phyloP scores from a whole-genome alignment of 2,888 invertebrate species.

The Diloba caeruleocephala region DNA sequence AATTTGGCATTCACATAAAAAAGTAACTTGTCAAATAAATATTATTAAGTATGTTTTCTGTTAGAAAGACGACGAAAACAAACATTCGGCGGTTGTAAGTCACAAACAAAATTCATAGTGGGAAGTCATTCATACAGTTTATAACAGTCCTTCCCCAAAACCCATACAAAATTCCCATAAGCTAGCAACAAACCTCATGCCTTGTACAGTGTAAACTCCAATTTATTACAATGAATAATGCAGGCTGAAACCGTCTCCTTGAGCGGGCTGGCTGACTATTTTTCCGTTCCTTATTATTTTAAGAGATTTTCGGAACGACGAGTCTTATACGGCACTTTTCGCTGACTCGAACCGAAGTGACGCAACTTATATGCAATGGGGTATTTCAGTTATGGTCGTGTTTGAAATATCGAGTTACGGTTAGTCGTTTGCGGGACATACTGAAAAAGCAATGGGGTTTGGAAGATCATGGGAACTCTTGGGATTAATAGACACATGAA shows the following conservation, averaged over 20 bases:
- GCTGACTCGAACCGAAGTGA: slow-evolving; percentile 24
- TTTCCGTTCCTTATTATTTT: slow-evolving; percentile 53
- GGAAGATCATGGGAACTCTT: slow-evolving; percentile 31
- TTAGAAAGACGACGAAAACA: neutral
- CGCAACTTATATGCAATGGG: slow-evolving; percentile 24
- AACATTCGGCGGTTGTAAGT: slow-evolving; percentile 12
- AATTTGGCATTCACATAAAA: too few species aligned
- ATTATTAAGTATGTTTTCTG: neutral
- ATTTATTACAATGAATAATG: slow-evolving; percentile 79
- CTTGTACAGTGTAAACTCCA: slow-evolving; percentile 59
- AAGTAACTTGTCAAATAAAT: too few species aligned
- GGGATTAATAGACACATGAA: slow-evolving; percentile 40
- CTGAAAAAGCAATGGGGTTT: slow-evolving; percentile 37
- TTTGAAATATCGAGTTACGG: slow-evolving; percentile 34
- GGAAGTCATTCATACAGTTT: slow-evolving; percentile 28
- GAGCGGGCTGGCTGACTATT: slow-evolving; percentile 25
- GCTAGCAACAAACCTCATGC: slow-evolving; percentile 41
- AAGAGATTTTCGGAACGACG: slow-evolving; percentile 43
- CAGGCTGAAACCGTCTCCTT: slow-evolving; percentile 52
- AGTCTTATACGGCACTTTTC: slow-evolving; percentile 26
- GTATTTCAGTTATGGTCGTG: slow-evolving; percentile 26
- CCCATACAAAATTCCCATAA: slow-evolving; percentile 42
- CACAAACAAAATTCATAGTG: slow-evolving; percentile 26
- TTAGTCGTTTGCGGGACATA: slow-evolving; percentile 40
- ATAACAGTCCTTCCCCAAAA: slow-evolving; percentile 30